A percentile compares a stretch with the other conserved stretches of the same genome.
Conservation (phyloP, 2,113 vertebrate species). For the Gadus chalcogrammus region DNA sequence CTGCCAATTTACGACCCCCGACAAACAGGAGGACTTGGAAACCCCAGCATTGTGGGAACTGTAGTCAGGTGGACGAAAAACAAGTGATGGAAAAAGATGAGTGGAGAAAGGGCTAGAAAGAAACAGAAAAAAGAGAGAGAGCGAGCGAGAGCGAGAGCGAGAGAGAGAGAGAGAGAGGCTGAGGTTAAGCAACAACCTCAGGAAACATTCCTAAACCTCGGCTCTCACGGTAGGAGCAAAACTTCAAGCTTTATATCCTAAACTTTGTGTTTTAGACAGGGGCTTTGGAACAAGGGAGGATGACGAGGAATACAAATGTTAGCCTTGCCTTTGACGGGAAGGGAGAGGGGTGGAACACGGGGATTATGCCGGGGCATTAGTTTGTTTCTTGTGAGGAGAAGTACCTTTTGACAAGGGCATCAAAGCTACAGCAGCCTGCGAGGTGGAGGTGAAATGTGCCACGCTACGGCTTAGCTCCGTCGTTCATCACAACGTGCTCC, state of each 20-base stretch:
- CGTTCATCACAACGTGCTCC: slow-evolving; percentile 22
- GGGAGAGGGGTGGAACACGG: slow-evolving; percentile 30
- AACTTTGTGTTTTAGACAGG: slow-evolving; percentile 54
- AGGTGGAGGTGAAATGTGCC: slow-evolving; percentile 26
- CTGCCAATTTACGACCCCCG: no score
- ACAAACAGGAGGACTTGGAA: background rate
- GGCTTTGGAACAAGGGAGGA: slow-evolving; percentile 40
- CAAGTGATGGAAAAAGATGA: background rate
- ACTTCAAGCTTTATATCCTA: slow-evolving; percentile 57
- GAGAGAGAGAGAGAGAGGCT: slow-evolving; percentile 40
- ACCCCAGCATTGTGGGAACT: background rate
- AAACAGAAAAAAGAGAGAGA: slow-evolving; percentile 17
- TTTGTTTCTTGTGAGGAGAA: slow-evolving; percentile 29
- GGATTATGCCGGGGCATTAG: slow-evolving; percentile 30
- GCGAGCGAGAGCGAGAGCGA: slow-evolving; percentile 1
- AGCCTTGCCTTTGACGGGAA: slow-evolving; percentile 29
- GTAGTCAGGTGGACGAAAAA: background rate
- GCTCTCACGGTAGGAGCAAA: slow-evolving; percentile 52
- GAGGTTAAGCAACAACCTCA: slow-evolving; percentile 65
- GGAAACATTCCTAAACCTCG: slow-evolving; percentile 58
- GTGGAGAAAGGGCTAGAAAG: background rate
- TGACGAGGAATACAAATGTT: slow-evolving; percentile 63
- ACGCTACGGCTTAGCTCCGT: slow-evolving; percentile 5
- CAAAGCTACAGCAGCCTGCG: background rate
- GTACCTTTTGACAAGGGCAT: slow-evolving; percentile 39